Evolutionary conservation across 37 sponge, comb jelly and placozoan species (phyloP).

Genomic region (Aplysina aerophoba): DNA sequence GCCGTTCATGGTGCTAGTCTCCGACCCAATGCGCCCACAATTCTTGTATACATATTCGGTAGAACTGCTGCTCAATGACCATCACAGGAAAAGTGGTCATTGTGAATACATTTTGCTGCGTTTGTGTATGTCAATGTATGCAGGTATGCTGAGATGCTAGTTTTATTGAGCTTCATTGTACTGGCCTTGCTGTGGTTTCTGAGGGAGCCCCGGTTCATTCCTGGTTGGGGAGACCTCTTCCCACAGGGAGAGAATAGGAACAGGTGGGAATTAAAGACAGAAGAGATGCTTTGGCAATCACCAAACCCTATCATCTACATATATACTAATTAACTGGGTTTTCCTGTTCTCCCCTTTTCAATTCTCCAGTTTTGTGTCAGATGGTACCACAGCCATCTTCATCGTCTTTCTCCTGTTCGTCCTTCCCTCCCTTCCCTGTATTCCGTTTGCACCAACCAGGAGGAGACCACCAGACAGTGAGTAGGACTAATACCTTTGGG

Average conservation of each 20-base stretch:
- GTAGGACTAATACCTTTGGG: too few relatives aligned
- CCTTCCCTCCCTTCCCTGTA: slow-evolving; percentile 62
- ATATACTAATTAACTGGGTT: too few relatives aligned
- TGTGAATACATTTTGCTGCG: too few relatives aligned
- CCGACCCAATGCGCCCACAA: too few relatives aligned
- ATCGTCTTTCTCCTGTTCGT: slow-evolving; percentile 79
- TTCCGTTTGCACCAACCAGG: not conserved
- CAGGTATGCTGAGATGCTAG: slow-evolving; percentile 84
- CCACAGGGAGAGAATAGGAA: slow-evolving; percentile 34
- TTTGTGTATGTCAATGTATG: not conserved
- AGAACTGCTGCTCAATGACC: too few relatives aligned
- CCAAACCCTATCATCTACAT: too few relatives aligned
- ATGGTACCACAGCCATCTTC: slow-evolving; percentile 74
- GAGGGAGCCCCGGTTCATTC: slow-evolving; percentile 81
- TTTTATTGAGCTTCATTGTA: slow-evolving; percentile 62
- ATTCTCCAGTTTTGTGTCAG: slow-evolving; percentile 73
- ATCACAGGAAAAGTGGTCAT: too few relatives aligned
- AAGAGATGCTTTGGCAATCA: too few relatives aligned
- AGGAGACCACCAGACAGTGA: too few relatives aligned
- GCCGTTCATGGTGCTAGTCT: too few relatives aligned
- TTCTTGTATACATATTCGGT: too few relatives aligned
- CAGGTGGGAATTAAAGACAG: slow-evolving; percentile 41
- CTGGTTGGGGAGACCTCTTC: slow-evolving; percentile 82
- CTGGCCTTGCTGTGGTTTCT: slow-evolving; percentile 87
- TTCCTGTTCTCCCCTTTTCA: too few relatives aligned